A percentile compares a stretch with the other conserved stretches of the same genome.
Evolutionary conservation across 2,888 invertebrate genomes (phyloP).

Genomic region (Melipona beecheii): DNA sequence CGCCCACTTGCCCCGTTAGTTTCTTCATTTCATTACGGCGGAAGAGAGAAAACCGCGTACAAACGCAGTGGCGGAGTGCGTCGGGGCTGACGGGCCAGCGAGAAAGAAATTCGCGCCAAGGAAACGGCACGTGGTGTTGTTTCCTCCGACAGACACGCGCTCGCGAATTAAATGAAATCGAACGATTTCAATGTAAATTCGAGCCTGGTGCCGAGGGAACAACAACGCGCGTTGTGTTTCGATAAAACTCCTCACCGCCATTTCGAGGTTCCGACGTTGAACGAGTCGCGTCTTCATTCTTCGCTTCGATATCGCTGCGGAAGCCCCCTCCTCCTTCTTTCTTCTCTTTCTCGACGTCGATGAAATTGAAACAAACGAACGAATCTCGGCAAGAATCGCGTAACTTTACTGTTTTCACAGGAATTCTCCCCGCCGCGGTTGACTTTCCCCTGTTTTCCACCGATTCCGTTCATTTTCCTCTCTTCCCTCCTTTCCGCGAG

Average conservation of each 20-base stretch:
- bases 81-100: background rate
- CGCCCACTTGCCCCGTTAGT: constrained; percentile 29
- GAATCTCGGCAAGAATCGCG: constrained; percentile 53
- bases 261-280: background rate
- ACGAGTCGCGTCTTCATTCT: background rate
- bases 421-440: constrained; percentile 3
- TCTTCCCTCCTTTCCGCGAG: background rate
- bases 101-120: background rate
- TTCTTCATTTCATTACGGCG: constrained; percentile 42
- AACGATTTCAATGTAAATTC: too few relatives aligned
- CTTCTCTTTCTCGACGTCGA: background rate
- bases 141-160: background rate
- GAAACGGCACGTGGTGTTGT: background rate
- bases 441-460: constrained; percentile 18
- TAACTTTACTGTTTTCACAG: constrained; percentile 68
- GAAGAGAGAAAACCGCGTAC: background rate
- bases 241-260: background rate
- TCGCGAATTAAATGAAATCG: too few relatives aligned
- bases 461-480: constrained; percentile 23
- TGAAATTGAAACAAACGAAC: constrained; percentile 65
- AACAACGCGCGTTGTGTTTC: too few relatives aligned
- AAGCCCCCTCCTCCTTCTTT: background rate
- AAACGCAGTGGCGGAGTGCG: background rate
- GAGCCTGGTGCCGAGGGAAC: too few relatives aligned
- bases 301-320: background rate